A percentile compares a stretch with the other conserved stretches of the same genome.
Evolutionary conservation across 2,888 invertebrate species (phyloP).

Genomic region (Hipparchia sbordonii): DNA sequence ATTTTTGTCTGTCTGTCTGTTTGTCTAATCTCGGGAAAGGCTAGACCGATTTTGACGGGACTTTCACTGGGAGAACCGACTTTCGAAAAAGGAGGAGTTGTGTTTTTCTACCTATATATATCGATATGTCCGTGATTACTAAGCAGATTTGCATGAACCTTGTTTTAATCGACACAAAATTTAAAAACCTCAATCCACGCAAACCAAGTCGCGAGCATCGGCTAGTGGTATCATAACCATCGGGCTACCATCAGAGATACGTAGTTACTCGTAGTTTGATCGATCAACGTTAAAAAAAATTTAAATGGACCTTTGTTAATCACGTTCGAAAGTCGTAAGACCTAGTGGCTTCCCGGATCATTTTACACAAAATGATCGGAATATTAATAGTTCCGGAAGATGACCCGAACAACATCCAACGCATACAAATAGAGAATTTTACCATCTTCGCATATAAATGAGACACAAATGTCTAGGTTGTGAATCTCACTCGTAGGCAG

Average conservation of each 20-base stretch:
- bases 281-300: conserved; percentile 9
- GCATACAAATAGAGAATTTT: conserved; percentile 1
- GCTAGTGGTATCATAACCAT: not conserved
- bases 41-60: too few relatives aligned
- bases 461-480: not conserved
- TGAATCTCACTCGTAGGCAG: not conserved
- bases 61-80: too few relatives aligned
- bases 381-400: conserved; percentile 22
- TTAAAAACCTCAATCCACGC: not conserved
- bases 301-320: conserved; percentile 14
- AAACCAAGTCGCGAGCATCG: too few relatives aligned
- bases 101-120: too few relatives aligned
- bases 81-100: too few relatives aligned
- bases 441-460: not conserved
- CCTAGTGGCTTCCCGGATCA: conserved; percentile 14
- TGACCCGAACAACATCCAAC: not conserved
- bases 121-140: too few relatives aligned
- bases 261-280: not conserved
- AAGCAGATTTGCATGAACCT: too few relatives aligned
- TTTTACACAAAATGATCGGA: conserved; percentile 9
- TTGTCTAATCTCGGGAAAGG: too few relatives aligned
- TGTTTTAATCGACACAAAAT: too few relatives aligned
- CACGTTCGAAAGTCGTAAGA: conserved; percentile 18
- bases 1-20: too few relatives aligned
- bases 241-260: not conserved